A percentile compares a stretch with the other conserved stretches of the same genome.
phyloP scores from a whole-genome alignment of 2,113 vertebrate genomes.

The Ranitomeya variabilis region DNA sequence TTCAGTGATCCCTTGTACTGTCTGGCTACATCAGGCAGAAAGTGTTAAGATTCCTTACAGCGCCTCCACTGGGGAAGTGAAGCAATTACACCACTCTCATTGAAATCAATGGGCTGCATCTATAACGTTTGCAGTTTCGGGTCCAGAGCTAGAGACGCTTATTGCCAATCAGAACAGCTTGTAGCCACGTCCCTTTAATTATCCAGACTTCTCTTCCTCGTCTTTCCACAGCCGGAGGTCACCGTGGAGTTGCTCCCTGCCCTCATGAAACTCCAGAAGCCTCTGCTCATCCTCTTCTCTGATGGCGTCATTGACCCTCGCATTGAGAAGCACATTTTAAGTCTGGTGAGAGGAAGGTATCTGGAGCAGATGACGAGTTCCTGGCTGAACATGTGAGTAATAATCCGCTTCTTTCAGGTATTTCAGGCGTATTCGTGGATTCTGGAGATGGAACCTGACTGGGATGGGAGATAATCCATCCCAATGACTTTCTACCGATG shows the following conservation, averaged over 20 bases:
- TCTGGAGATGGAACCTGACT: no score
- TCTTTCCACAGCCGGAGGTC: constrained; percentile 82
- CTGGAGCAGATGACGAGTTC: constrained; percentile 72
- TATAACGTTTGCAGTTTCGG: not conserved
- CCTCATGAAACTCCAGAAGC: constrained; percentile 76
- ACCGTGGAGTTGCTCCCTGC: constrained; percentile 84
- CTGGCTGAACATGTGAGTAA: constrained; percentile 90
- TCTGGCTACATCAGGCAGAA: not conserved
- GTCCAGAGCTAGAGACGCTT: not conserved
- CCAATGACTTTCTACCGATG: not conserved
- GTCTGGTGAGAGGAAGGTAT: constrained; percentile 63
- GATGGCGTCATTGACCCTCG: constrained; percentile 70
- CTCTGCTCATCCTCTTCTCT: constrained; percentile 86
- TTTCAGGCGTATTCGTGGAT: not conserved
- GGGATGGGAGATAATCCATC: not conserved
- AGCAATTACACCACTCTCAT: not conserved
- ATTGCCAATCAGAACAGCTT: no score
- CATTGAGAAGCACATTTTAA: constrained; percentile 73
- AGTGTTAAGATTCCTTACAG: not conserved
- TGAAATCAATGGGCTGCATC: not conserved
- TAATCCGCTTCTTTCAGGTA: not conserved
- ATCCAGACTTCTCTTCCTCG: not conserved
- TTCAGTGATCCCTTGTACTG: not conserved
- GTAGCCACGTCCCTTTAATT: no score
- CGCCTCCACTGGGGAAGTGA: not conserved